Base-by-base conservation (phyloP, 2,797 vertebrate genomes). In the Silurus lanzhouensis region DNA sequence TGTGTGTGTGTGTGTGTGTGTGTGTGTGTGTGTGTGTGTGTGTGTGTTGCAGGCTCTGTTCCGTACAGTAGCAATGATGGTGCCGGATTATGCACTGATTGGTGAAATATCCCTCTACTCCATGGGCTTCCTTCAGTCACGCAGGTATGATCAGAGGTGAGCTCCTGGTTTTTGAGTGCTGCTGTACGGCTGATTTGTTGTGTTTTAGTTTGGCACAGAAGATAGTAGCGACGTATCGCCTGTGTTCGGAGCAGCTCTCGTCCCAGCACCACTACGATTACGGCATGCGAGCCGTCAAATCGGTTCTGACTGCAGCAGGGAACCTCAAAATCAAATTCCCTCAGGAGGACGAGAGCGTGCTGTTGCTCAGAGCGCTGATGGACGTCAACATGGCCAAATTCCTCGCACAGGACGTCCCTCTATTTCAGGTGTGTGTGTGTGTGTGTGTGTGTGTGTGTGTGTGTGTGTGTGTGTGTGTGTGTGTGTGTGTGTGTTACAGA, bases 371-470 rank as follows among this genome's bases (percentile, higher is more conserved):
- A 83, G 97, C 97, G 0, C 90, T 99, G 89, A 91, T 97, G 91
- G 97, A 99, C n/a, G 95, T 99, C 88, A 99, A 99, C 92, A 94
- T 98, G 92, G 97, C 97, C 88, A 99, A 99, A 90, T 99, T 99
- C 92, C 93, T 98, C 74, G 93, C 97, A 6, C 97, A 98, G 87
- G 98, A 99, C 84, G 96, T 99, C 22, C 97, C 97, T 0, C 91
- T 99, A 58, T 99, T 99, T 93, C 95, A 97, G 96, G 98, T 86
- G 67, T 74, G 25, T 72, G 20, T 72, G 20, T 84, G 76, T 75
- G 58, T 61, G 22, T 55, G 15, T 72, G 67, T 48, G 14, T 46
- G 20, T 27, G 27, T 81, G 61, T 27, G 31, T 19, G 12, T 57
- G 60, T 68, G 4, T 60, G 61, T 27, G 31, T 19, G 12, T 57